These are phyloP conservation scores for Leptinotarsa peninsularis DNA, from an alignment of 2,888 invertebrate genomes.

Conservation along the genomic window DNA sequence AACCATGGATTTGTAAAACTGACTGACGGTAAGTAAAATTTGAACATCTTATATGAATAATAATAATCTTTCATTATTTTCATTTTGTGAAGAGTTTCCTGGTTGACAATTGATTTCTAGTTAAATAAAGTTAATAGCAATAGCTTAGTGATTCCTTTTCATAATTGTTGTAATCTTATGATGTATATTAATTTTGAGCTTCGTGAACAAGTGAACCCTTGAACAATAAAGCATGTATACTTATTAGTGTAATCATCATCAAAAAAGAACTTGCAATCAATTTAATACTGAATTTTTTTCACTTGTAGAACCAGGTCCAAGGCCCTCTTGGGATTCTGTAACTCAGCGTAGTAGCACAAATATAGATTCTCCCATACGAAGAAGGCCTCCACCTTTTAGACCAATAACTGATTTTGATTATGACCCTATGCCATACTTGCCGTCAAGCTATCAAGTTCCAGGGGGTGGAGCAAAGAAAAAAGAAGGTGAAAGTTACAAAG, in stretches of 20 bases:
- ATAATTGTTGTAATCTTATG: no score
- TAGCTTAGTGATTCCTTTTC: no score
- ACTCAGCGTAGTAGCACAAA: slow-evolving; percentile 33
- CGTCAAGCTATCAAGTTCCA: slow-evolving; percentile 50
- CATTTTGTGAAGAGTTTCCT: background rate
- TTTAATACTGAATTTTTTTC: slow-evolving; percentile 35
- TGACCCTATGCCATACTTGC: slow-evolving; percentile 56
- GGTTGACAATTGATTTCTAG: no score
- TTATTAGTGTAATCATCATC: no score
- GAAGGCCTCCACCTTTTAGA: slow-evolving; percentile 51
- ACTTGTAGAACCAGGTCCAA: slow-evolving; percentile 67
- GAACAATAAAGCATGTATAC: no score
- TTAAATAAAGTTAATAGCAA: no score
- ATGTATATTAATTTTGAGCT: no score
- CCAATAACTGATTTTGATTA: slow-evolving; percentile 52
- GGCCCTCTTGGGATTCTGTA: slow-evolving; percentile 55
- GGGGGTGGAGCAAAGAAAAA: slow-evolving; percentile 61
- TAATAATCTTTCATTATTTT: background rate
- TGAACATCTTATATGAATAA: slow-evolving; percentile 1
- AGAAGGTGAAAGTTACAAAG: slow-evolving; percentile 63
- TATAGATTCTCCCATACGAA: slow-evolving; percentile 36
- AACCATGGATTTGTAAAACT: slow-evolving; percentile 76
- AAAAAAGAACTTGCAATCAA: background rate
- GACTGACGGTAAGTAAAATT: slow-evolving; percentile 69
- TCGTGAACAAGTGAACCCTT: no score